Evolutionary conservation across 2,113 vertebrate species (phyloP).

Genomic region (Setophaga coronata): DNA sequence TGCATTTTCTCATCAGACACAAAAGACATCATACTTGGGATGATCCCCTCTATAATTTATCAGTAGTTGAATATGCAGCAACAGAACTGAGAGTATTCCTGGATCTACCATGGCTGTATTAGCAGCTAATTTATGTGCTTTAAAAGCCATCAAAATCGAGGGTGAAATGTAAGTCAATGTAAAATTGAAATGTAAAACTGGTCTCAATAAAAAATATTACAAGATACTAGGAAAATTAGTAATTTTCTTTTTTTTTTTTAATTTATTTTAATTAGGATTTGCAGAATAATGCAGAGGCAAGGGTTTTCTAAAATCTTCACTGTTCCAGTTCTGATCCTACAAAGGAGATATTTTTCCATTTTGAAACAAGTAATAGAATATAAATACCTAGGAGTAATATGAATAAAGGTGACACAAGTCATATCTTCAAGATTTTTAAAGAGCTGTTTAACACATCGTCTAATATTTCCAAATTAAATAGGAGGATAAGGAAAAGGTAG

Average conservation of each 20-base stretch:
- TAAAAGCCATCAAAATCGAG: not conserved
- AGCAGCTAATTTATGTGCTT: not conserved
- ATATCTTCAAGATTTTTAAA: conserved; percentile 6
- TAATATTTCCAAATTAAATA: not conserved
- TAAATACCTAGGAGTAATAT: conserved; percentile 5
- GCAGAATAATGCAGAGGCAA: not conserved
- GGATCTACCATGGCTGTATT: not conserved
- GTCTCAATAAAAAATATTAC: not conserved
- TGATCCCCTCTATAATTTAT: conserved; percentile 8
- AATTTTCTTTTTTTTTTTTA: too few relatives aligned
- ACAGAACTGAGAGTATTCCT: not conserved
- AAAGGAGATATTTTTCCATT: conserved; percentile 30
- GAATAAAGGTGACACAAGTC: conserved; percentile 36
- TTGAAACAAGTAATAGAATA: conserved; percentile 49
- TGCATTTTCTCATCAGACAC: not conserved
- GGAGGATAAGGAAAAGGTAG: not conserved
- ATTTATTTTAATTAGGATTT: not conserved
- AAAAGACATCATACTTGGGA: conserved; percentile 14
- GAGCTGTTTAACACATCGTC: not conserved
- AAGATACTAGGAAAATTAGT: not conserved
- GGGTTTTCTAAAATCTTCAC: not conserved
- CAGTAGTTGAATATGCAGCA: not conserved
- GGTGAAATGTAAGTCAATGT: not conserved
- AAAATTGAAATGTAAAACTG: not conserved
- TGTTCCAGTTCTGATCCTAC: not conserved